phyloP scores from a whole-genome alignment of 2,888 invertebrate species.

The Drosophila robusta region DNA sequence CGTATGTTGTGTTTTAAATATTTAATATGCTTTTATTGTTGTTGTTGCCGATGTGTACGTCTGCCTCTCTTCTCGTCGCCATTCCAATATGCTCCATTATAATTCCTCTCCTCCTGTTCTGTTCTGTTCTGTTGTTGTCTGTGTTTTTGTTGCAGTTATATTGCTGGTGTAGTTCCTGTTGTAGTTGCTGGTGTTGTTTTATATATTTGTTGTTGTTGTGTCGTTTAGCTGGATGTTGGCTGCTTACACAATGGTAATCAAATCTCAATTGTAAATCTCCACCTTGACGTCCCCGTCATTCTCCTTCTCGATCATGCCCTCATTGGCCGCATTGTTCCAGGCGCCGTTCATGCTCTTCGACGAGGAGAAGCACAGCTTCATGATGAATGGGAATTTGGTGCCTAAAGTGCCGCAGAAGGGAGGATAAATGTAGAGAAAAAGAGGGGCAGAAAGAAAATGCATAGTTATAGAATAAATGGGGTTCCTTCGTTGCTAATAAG shows the following conservation, averaged over 20 bases:
- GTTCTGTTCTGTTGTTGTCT: slow-evolving; percentile 37
- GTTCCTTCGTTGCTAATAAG: slow-evolving; percentile 44
- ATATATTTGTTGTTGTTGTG: slow-evolving; percentile 37
- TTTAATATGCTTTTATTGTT: slow-evolving; percentile 7
- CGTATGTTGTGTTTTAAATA: slow-evolving; percentile 13
- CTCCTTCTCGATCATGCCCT: slow-evolving; percentile 85
- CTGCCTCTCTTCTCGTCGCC: slow-evolving; percentile 3
- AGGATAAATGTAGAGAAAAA: slow-evolving; percentile 3
- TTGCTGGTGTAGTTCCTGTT: slow-evolving; percentile 40
- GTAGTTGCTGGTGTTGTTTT: slow-evolving; percentile 20
- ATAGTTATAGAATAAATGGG: slow-evolving; percentile 63
- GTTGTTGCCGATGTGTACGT: slow-evolving; percentile 21
- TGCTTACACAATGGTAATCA: slow-evolving; percentile 83
- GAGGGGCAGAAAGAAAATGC: slow-evolving; percentile 46
- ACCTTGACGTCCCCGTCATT: slow-evolving; percentile 83
- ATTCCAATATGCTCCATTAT: slow-evolving; percentile 15
- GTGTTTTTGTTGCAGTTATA: slow-evolving; percentile 22
- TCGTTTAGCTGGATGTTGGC: slow-evolving; percentile 42
- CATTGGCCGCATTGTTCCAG: slow-evolving; percentile 86
- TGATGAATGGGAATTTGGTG: slow-evolving; percentile 98
- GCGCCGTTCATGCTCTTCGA: slow-evolving; percentile 87
- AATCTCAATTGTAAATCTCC: slow-evolving; percentile 84
- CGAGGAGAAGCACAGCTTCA: slow-evolving; percentile 99
- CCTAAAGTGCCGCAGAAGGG: slow-evolving; percentile 86
- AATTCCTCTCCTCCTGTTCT: slow-evolving; percentile 15